Evolutionary conservation across 2,888 invertebrate species (phyloP).

Genomic region (Venustoraphidia nigricollis): DNA sequence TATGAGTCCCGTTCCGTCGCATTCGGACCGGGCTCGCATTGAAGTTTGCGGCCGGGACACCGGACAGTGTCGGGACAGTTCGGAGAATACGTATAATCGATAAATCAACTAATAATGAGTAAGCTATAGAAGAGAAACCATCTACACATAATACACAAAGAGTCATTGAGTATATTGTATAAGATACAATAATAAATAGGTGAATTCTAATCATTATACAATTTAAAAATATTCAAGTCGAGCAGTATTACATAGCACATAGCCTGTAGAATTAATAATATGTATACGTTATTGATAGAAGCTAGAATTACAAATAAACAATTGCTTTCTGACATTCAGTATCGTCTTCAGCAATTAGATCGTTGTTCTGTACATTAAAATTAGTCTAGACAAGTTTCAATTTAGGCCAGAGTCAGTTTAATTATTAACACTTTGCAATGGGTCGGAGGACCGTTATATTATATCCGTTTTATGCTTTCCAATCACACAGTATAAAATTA

Average conservation of each 20-base stretch:
- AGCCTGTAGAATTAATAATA: conserved; percentile 19
- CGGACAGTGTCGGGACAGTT: conserved; percentile 15
- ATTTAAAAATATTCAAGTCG: conserved; percentile 13
- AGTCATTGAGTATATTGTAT: not conserved
- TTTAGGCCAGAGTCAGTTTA: conserved; percentile 26
- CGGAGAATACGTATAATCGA: no score
- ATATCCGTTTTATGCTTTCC: not conserved
- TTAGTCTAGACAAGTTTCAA: conserved; percentile 32
- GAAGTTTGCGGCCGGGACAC: conserved; percentile 20
- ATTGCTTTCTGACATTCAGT: conserved; percentile 26
- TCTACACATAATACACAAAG: conserved; percentile 5
- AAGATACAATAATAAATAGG: not conserved
- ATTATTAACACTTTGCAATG: no score
- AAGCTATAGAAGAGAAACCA: not conserved
- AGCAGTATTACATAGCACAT: conserved; percentile 22
- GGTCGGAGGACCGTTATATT: not conserved
- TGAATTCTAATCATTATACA: conserved; percentile 9
- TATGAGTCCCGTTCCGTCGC: conserved; percentile 24
- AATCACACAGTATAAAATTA: not conserved
- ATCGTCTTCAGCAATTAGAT: conserved; percentile 25
- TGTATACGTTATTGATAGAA: conserved; percentile 17
- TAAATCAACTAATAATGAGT: no score
- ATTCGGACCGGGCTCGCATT: conserved; percentile 14
- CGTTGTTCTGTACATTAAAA: conserved; percentile 31
- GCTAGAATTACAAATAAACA: conserved; percentile 26